Conservation (phyloP, 2,888 invertebrate species). For the Lasioglossum zephyrum region DNA sequence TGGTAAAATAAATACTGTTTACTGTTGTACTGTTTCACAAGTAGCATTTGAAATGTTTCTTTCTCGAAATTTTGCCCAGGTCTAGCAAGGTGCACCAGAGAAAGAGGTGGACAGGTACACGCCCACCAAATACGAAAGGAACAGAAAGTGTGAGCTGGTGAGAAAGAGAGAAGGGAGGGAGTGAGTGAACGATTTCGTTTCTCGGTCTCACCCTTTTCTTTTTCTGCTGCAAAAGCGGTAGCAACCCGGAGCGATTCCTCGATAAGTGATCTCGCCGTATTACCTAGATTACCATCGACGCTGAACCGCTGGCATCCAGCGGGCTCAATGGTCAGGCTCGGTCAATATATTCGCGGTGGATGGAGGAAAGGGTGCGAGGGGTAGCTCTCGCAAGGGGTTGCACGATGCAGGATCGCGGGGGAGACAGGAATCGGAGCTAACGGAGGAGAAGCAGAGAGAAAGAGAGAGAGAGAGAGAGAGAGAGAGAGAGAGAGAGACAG, state of each 20-base stretch:
- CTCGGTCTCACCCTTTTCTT: not conserved
- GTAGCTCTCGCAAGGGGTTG: constrained; percentile 41
- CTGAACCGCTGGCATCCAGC: constrained; percentile 47
- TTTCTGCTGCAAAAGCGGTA: constrained; percentile 26
- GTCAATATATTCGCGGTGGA: constrained; percentile 74
- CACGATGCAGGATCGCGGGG: constrained; percentile 55
- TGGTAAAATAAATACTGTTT: too few relatives aligned
- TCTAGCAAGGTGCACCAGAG: too few relatives aligned
- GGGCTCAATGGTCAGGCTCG: constrained; percentile 68
- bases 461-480: not conserved
- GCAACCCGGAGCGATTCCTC: constrained; percentile 59
- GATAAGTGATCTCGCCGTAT: constrained; percentile 76
- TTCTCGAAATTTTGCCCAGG: too few relatives aligned
- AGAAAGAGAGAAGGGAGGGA: not conserved
- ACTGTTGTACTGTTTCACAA: too few relatives aligned
- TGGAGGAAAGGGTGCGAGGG: constrained; percentile 27
- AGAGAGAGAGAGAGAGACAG: not conserved
- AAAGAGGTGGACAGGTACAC: not conserved
- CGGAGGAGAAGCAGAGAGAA: constrained; percentile 67
- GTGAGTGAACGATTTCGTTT: not conserved
- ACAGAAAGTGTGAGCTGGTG: not conserved
- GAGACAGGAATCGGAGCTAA: constrained; percentile 46
- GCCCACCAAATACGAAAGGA: not conserved
- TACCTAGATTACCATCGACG: constrained; percentile 76
- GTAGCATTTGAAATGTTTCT: too few relatives aligned